These are phyloP conservation scores for Chesias legatella DNA, from an alignment of 2,888 invertebrate species.

Conservation along the genomic window DNA sequence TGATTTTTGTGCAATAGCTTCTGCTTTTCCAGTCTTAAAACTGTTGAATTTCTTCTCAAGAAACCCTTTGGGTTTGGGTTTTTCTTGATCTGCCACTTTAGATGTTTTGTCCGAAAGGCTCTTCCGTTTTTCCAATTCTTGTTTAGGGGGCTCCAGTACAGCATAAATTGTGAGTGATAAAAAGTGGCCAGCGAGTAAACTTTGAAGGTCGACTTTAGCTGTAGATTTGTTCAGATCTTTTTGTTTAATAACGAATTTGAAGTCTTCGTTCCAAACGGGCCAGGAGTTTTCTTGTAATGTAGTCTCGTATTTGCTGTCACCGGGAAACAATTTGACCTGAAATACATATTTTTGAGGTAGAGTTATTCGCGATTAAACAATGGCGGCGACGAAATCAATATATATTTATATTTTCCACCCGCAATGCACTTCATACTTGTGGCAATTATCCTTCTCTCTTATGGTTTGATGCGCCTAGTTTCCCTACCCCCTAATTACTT, in stretches of 20 bases:
- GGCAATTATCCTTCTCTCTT: no score
- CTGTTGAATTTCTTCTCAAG: constrained; percentile 74
- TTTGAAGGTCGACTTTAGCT: constrained; percentile 75
- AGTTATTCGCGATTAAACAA: no score
- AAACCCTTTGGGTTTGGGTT: constrained; percentile 73
- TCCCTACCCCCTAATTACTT: no score
- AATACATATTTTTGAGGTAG: constrained; percentile 40
- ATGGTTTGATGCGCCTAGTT: no score
- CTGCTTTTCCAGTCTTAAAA: constrained; percentile 69
- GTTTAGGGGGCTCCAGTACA: constrained; percentile 80
- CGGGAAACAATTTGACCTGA: constrained; percentile 89
- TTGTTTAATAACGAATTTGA: constrained; percentile 83
- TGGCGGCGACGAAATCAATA: background rate
- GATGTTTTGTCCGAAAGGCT: constrained; percentile 52
- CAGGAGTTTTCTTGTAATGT: constrained; percentile 86
- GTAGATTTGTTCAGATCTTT: constrained; percentile 72
- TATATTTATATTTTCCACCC: no score
- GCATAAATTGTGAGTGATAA: constrained; percentile 85
- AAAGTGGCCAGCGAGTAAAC: constrained; percentile 83
- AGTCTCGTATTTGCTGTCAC: constrained; percentile 87
- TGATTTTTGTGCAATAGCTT: constrained; percentile 68
- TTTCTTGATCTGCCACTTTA: constrained; percentile 67
- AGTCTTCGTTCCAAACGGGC: constrained; percentile 90
- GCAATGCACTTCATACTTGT: no score
- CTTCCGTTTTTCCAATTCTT: constrained; percentile 58